Base-by-base conservation (phyloP, 2,797 vertebrate species). In the Chelon auratus region DNA sequence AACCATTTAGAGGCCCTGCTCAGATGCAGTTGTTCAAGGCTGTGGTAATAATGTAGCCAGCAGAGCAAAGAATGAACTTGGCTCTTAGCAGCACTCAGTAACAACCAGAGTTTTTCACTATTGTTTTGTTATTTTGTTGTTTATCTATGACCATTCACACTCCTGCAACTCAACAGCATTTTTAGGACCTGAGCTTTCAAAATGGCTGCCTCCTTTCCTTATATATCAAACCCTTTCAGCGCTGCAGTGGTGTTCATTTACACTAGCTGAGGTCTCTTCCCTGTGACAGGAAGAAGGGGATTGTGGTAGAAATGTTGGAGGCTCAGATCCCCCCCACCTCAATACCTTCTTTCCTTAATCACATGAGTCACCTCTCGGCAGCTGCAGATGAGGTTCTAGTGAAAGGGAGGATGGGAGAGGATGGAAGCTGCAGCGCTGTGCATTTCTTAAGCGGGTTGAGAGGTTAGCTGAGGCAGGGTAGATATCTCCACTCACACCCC, bases 281-380 rank as follows among this genome's bases (percentile, higher is more conserved):
- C 48, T 42, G 2, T 66, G 75, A 76, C 70, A 75, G 67, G 55
- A 80, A 78, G 72, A 75, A 73, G 58, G 40, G 76, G 79, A 73
- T 78, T 79, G 70, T 51, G 66, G 42, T 60, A 20, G 58, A 58
- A 64, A 43, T 66, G 62, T 69, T 18, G 55, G 51, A 82, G 68
- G 72, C 84, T 84, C 77, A 71, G 88, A 84, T 86, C 85, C 76
- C 71, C 61, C 68, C 55, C 42, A 51, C 70, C 75, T 82, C 65
- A 66, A n/a, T 76, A 62, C 77, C 81, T 76, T 69, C 80, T 85
- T 87, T 90, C 72, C 83, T 80, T 93, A 91, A 93, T 92, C 91
- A 87, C 84, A 82, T 72, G 81, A 92, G 87, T 89, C 86, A 64
- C 83, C 82, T 65, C 62, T 69, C 50, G 45, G 80, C 78, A 71